These are phyloP conservation scores for zebrafish (Danio rerio) DNA, from an alignment of 2,113 vertebrate species.

Conservation along the genomic window DNA sequence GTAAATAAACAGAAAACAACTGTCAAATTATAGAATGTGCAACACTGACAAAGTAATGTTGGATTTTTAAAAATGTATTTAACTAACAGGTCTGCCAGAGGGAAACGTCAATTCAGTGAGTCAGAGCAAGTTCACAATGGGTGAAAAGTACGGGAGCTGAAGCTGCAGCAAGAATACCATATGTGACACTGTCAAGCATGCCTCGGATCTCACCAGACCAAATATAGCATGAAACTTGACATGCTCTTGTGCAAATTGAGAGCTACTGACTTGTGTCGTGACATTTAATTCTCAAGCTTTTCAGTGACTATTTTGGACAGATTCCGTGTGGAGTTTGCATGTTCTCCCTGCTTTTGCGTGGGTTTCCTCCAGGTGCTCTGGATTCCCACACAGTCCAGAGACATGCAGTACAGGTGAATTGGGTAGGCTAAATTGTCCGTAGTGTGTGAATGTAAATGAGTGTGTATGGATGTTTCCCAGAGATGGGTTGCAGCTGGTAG, in stretches of 20 bases:
- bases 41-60: too few relatives aligned
- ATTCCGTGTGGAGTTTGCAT: too few relatives aligned
- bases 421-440: too few relatives aligned
- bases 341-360: too few relatives aligned
- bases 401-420: too few relatives aligned
- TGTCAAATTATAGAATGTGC: neutral
- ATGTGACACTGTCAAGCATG: slow-evolving; percentile 23
- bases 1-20: neutral
- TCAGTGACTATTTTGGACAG: neutral
- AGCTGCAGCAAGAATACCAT: slow-evolving; percentile 16
- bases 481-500: too few relatives aligned
- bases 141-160: slow-evolving; percentile 19
- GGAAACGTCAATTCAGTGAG: neutral
- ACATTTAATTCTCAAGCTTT: neutral
- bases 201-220: neutral
- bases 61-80: neutral
- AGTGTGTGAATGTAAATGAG: too few relatives aligned
- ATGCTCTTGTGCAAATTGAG: neutral
- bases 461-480: too few relatives aligned
- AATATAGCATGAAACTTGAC: slow-evolving; percentile 18
- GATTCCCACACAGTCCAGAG: too few relatives aligned
- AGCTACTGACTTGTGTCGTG: neutral
- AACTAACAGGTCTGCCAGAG: neutral
- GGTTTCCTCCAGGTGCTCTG: too few relatives aligned
- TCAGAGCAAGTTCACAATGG: slow-evolving; percentile 13